Evolutionary conservation across 2,113 vertebrate species (phyloP), one percentile per base, ranked within the genome.

Genomic region (Corvus hawaiiensis): DNA sequence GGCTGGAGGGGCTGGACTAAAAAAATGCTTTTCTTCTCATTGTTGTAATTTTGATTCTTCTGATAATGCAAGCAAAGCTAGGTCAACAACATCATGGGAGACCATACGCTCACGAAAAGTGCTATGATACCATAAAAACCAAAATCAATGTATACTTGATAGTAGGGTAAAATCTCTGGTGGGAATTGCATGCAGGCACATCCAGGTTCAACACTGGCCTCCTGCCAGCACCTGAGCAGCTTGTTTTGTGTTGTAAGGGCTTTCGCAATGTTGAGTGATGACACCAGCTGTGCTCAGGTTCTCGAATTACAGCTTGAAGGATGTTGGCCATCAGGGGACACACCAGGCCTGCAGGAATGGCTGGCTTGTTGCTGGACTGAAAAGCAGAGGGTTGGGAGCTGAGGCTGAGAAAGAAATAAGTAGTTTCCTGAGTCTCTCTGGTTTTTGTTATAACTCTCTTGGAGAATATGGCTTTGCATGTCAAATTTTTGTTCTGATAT

Each of bases 211-310:
- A 18, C 44, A 10, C 14, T 6, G 72, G 56, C n/a, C 49, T 92
- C 37, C 28, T 78, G 76, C 64, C 76, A 89, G 64, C 11, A 39
- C 20, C 79, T 67, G 64, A 84, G 41, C 73, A 64, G 44, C 44
- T 88, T 62, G 62, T 84, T 88, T 94, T n/a, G 17, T 61, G 58
- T 49, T 43, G 13, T 69, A 51, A 83, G 63, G 39, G 16, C 72
- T 81, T 90, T 83, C 0, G 0, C 55, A 88, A 44, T 33, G 68
- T 30, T 94, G 96, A 97, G 61, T 87, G 92, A 96, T 76, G 58
- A 84, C 54, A 81, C 85, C 93, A 91, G 82, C 93, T 96, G 92
- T 54, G 76, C 66, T 69, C 41, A 20, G 32, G 41, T 64, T 94
- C 90, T 92, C 49, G n/a, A 75, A 68, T 97, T 96, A 94, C 96